Evolutionary conservation across 2,797 vertebrate genomes (phyloP).

Genomic region (Poecilia velifera): DNA sequence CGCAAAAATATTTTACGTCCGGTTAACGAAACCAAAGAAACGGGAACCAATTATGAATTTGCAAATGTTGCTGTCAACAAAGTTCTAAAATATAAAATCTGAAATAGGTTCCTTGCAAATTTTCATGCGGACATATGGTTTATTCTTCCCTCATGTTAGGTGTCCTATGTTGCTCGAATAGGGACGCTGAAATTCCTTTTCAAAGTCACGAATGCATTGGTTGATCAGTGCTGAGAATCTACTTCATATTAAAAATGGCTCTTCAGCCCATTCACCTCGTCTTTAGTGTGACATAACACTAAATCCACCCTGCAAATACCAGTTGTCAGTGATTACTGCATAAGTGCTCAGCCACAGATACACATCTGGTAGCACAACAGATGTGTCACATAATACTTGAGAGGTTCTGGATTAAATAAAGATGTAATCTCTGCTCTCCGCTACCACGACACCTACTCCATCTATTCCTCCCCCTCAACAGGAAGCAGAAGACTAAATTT

Average conservation of each 20-base stretch:
- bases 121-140: background rate
- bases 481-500: slow-evolving; percentile 51
- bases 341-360: slow-evolving; percentile 22
- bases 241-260: slow-evolving; percentile 12
- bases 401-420: slow-evolving; percentile 78
- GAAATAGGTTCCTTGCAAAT: background rate
- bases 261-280: slow-evolving; percentile 8
- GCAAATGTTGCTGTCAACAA: background rate
- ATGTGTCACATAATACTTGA: slow-evolving; percentile 66
- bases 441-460: slow-evolving; percentile 48
- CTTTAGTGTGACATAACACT: slow-evolving; percentile 13
- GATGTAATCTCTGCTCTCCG: slow-evolving; percentile 70
- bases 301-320: slow-evolving; percentile 11
- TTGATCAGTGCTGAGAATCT: slow-evolving; percentile 2
- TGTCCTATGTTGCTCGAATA: background rate
- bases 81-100: background rate
- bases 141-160: background rate
- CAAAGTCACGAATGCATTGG: background rate
- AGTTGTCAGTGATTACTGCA: slow-evolving; percentile 27
- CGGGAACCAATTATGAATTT: background rate
- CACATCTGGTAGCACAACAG: slow-evolving; percentile 43
- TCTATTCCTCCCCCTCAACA: slow-evolving; percentile 62
- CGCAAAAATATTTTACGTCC: background rate
- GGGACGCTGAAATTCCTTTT: background rate
- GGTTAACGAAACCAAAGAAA: background rate